phyloP scores from a whole-genome alignment of 2,888 invertebrate species.

The Gymnocheta viridis region DNA sequence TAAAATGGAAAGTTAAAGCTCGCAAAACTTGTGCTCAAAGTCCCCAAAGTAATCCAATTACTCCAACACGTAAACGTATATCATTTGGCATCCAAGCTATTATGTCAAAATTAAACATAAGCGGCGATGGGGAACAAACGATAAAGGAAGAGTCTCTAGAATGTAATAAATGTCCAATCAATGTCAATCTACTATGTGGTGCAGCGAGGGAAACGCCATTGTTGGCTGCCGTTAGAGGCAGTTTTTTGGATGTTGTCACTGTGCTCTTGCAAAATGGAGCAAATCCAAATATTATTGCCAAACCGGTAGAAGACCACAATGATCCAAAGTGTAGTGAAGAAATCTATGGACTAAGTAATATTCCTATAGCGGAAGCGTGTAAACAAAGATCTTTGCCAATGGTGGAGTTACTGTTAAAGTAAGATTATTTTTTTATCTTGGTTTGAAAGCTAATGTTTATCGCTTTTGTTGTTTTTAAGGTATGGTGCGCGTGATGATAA shows the following conservation, averaged over 20 bases:
- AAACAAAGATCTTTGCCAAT: slow-evolving; percentile 80
- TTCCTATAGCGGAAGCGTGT: slow-evolving; percentile 81
- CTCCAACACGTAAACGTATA: slow-evolving; percentile 86
- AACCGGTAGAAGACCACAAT: slow-evolving; percentile 81
- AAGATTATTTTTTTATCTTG: slow-evolving; percentile 43
- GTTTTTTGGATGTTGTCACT: slow-evolving; percentile 87
- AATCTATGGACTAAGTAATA: slow-evolving; percentile 81
- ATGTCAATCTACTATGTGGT: slow-evolving; percentile 88
- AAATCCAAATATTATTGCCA: slow-evolving; percentile 88
- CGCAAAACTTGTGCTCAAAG: slow-evolving; percentile 79
- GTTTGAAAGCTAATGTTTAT: background rate
- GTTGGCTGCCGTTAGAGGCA: slow-evolving; percentile 90
- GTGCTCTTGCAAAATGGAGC: slow-evolving; percentile 90
- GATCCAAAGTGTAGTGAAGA: slow-evolving; percentile 82
- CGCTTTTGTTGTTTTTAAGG: slow-evolving; percentile 66
- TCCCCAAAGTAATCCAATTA: slow-evolving; percentile 79
- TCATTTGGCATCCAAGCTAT: slow-evolving; percentile 94
- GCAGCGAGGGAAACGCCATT: slow-evolving; percentile 91
- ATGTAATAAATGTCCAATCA: slow-evolving; percentile 85
- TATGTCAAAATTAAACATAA: slow-evolving; percentile 90
- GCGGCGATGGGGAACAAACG: slow-evolving; percentile 82
- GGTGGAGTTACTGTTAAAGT: slow-evolving; percentile 81
- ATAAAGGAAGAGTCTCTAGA: slow-evolving; percentile 79
- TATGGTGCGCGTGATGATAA: slow-evolving; percentile 94
- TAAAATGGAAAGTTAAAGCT: slow-evolving; percentile 87